These are phyloP conservation scores for Rhinichthys klamathensis DNA, from an alignment of 2,113 vertebrate genomes.

Conservation along the genomic window DNA sequence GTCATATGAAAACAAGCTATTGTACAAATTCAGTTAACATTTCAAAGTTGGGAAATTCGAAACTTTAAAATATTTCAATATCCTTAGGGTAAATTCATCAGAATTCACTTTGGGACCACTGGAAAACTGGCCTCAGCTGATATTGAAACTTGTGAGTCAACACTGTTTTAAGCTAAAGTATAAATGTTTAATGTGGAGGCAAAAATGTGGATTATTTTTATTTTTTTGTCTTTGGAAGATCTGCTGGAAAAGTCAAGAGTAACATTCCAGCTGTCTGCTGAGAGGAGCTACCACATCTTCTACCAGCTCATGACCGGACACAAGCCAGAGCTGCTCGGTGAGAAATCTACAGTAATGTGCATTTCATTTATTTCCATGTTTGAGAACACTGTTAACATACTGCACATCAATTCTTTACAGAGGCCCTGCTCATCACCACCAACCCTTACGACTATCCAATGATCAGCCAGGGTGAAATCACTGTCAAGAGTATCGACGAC, in stretches of 20 bases:
- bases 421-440: constrained; percentile 83
- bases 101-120: constrained; percentile 81
- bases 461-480: constrained; percentile 57
- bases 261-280: constrained; percentile 74
- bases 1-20: no score
- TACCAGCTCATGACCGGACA: constrained; percentile 77
- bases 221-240: constrained; percentile 52
- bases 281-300: constrained; percentile 78
- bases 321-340: constrained; percentile 74
- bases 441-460: constrained; percentile 86
- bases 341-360: background rate
- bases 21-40: background rate
- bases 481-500: background rate
- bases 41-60: constrained; percentile 49
- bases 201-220: background rate
- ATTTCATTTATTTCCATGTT: background rate
- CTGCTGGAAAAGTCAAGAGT: constrained; percentile 67
- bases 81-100: constrained; percentile 82
- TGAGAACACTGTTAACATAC: background rate
- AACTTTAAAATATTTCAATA: background rate
- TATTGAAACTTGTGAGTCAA: constrained; percentile 60
- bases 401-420: constrained; percentile 43
- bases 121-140: constrained; percentile 86
- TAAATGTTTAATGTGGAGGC: background rate
- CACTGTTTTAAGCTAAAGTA: constrained; percentile 68